A percentile compares a stretch with the other conserved stretches of the same genome.
These are phyloP conservation scores for Dermochelys coriacea DNA, from an alignment of 2,797 vertebrate species.

Conservation along the genomic window DNA sequence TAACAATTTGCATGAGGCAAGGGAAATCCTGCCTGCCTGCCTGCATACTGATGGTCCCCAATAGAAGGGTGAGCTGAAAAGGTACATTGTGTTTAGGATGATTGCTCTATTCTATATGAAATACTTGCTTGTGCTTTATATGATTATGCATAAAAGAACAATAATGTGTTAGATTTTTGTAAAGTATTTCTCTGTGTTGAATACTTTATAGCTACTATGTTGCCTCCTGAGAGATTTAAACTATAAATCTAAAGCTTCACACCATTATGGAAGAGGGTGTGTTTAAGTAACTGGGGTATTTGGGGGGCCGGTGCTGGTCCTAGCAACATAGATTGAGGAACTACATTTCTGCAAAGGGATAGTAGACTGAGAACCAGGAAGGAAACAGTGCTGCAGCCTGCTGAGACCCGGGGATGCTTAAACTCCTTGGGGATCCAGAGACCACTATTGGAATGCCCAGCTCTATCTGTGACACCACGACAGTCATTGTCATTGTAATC, in stretches of 20 bases:
- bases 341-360: not conserved
- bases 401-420: not conserved
- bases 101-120: not conserved
- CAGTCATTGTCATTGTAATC: not conserved
- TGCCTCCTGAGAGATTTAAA: not conserved
- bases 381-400: not conserved
- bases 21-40: not conserved
- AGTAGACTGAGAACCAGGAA: too few species aligned
- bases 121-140: not conserved
- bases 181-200: not conserved
- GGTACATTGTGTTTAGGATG: not conserved
- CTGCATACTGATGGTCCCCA: not conserved
- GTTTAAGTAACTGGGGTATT: not conserved
- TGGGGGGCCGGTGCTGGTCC: not conserved
- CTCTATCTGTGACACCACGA: not conserved
- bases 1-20: not conserved
- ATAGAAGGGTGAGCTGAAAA: not conserved
- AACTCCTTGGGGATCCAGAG: not conserved
- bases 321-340: not conserved
- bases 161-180: not conserved
- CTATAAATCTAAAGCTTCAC: not conserved
- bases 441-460: not conserved
- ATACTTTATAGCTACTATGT: not conserved
- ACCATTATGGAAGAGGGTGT: not conserved
- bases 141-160: not conserved